A percentile compares a stretch with the other conserved stretches of the same genome.
These are phyloP conservation scores for Ophioninae sp. DNA, from an alignment of 2,888 invertebrate genomes.

Conservation along the genomic window DNA sequence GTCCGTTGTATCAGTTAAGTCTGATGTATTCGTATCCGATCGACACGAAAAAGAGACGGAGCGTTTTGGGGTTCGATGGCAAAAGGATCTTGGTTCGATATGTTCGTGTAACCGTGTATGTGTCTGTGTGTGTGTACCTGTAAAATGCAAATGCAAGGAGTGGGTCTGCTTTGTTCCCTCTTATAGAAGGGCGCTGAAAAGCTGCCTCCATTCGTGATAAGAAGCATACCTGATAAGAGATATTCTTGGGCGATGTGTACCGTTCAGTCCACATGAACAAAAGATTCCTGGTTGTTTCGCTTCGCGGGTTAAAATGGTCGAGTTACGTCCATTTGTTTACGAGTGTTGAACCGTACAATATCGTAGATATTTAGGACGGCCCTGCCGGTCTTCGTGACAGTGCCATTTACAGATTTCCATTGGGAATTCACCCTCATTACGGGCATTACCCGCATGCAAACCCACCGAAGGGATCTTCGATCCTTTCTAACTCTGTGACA, in stretches of 20 bases:
- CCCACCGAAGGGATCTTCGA: constrained; percentile 12
- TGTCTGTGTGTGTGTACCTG: background rate
- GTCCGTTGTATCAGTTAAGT: background rate
- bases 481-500: constrained; percentile 12
- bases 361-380: background rate
- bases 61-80: background rate
- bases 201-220: constrained; percentile 9
- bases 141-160: background rate
- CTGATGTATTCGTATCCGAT: background rate
- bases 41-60: background rate
- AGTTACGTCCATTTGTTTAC: constrained; percentile 8
- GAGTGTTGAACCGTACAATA: background rate
- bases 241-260: constrained; percentile 11
- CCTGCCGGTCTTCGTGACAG: constrained; percentile 20
- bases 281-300: background rate
- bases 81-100: background rate
- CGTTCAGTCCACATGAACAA: background rate
- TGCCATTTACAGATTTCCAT: constrained; percentile 52
- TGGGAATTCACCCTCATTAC: constrained; percentile 38
- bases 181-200: background rate
- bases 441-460: constrained; percentile 12
- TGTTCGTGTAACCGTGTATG: too few relatives aligned
- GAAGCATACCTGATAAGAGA: background rate
- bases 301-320: background rate
- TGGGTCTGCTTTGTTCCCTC: background rate